Evolutionary conservation across 2,797 vertebrate species (phyloP), one percentile per base, ranked within the genome.

Genomic region (Carcharodon carcharias): DNA sequence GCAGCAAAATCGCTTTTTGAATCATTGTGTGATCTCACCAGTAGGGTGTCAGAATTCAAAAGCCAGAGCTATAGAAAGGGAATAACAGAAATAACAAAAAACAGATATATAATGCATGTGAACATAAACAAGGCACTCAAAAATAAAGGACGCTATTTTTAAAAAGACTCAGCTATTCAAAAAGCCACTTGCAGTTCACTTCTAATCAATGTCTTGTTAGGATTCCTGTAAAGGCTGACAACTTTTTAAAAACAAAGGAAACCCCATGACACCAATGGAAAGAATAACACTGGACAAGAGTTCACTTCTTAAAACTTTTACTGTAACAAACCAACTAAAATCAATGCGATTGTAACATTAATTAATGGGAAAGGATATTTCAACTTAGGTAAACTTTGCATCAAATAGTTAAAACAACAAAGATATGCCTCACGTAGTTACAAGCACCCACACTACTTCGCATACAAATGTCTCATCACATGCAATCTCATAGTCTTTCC

Each of bases 21-120:
- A 96, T 96, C 97, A 97, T 97, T 97, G n/a, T 97, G 97, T 96
- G 98, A 97, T 26, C 98, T 98, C 89, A 98, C 98, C 73, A 98
- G 97, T 97, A 99, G 97, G 58, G 99, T 98, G 97, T 99, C 99
- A 82, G 97, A 98, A 98, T 99, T 99, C 97, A 99, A 97, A 97
- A 99, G 97, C 99, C 99, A 99, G 67, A 99, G 97, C 99, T 99
- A 97, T 87, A 97, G 97, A 97, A 96, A 92, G 97, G 91, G 97
- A 96, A 96, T 54, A 96, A 96, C 23, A 67, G 65, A 67, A 2
- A n/a, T 35, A n/a, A 12, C 35, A 7, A 77, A 96, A 97, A 96
- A 94, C 96, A 95, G 4, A n/a, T 67, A 65, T 40, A 16, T 96
- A 23, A 56, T 5, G 45, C 80, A 77, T 73, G 11, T 50, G 45